Evolutionary conservation across 2,797 vertebrate species (phyloP).

Genomic region (Gymnothorax reevesii): DNA sequence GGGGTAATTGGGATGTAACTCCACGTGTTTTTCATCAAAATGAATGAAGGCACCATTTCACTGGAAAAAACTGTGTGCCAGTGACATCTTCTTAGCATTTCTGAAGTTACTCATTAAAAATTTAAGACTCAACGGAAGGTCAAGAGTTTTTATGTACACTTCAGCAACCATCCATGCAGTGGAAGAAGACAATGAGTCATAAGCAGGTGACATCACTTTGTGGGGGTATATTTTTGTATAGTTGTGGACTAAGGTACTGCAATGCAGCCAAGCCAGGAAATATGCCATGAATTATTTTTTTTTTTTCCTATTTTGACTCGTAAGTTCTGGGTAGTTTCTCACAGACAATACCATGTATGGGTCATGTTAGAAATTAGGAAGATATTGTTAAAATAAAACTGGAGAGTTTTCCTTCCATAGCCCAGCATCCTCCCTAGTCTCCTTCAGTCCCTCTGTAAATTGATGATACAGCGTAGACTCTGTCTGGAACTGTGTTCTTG

Average conservation of each 20-base stretch:
- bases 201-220: not conserved
- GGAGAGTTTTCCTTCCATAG: not conserved
- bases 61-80: not conserved
- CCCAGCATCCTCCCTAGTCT: not conserved
- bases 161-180: not conserved
- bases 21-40: not conserved
- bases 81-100: not conserved
- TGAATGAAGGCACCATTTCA: not conserved
- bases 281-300: no score
- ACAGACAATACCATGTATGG: no score
- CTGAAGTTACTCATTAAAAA: not conserved
- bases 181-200: not conserved
- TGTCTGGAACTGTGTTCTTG: not conserved
- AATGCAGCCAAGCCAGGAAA: no score
- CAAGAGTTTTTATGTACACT: not conserved
- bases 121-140: not conserved
- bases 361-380: not conserved
- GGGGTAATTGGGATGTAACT: not conserved
- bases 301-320: no score
- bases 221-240: not conserved
- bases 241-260: not conserved
- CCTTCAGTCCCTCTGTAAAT: not conserved
- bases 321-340: no score
- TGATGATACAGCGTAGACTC: not conserved
- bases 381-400: not conserved